Percentiles rank a stretch among this genome's conserved stretches.
Conservation (phyloP, 2,113 vertebrate genomes). For the Gorsachius goisagi region DNA sequence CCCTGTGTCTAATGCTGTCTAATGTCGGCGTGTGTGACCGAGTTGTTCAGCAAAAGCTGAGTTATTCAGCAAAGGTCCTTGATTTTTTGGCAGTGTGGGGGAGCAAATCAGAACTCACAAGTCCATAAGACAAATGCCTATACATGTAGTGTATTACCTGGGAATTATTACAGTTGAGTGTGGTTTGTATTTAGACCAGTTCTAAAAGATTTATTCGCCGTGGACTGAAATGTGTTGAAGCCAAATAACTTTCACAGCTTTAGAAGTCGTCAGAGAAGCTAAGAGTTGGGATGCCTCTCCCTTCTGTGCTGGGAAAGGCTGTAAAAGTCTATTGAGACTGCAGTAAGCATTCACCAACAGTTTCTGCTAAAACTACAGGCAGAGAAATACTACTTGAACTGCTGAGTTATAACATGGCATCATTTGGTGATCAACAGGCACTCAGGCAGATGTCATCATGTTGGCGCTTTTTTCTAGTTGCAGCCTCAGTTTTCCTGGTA, state of each 20-base stretch:
- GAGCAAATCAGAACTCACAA: not conserved
- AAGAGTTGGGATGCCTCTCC: not conserved
- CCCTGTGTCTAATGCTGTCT: not conserved
- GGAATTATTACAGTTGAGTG: not conserved
- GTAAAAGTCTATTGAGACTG: not conserved
- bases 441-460: not conserved
- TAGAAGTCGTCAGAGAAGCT: not conserved
- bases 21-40: accelerated
- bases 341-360: not conserved
- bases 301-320: not conserved
- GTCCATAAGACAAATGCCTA: not conserved
- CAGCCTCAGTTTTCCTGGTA: not conserved
- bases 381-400: not conserved
- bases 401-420: not conserved
- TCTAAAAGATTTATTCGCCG: not conserved
- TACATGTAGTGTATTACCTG: not conserved
- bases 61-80: not conserved
- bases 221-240: not conserved
- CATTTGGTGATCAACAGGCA: not conserved
- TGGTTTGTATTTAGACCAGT: not conserved
- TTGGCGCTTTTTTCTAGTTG: not conserved
- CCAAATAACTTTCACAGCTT: not conserved
- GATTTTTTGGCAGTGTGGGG: not conserved
- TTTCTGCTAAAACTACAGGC: not conserved
- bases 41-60: not conserved